Percentiles rank a stretch among this genome's conserved stretches.
These are phyloP conservation scores for Actenoides lindsayi DNA, from an alignment of 2,113 vertebrate species.

Conservation along the genomic window DNA sequence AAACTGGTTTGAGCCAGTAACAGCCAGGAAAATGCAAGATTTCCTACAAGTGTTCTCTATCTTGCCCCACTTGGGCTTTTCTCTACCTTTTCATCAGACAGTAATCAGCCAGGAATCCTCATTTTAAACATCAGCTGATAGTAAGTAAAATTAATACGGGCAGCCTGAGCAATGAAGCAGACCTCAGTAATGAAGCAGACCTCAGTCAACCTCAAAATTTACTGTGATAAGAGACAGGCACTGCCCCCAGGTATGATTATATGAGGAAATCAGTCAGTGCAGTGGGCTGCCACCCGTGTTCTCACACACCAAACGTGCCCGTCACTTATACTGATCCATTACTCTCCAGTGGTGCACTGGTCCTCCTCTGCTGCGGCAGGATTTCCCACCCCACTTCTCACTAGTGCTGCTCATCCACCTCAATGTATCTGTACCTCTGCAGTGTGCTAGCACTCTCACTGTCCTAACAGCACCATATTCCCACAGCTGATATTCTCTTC, in stretches of 20 bases:
- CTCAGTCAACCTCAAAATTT: neutral
- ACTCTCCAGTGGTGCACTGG: accelerated
- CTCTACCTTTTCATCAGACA: neutral
- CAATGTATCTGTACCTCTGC: neutral
- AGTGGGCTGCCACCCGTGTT: neutral
- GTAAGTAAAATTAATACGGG: neutral
- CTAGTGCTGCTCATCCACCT: neutral
- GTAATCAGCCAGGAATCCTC: neutral
- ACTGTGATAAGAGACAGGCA: neutral
- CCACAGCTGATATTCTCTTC: neutral
- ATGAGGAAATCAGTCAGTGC: neutral
- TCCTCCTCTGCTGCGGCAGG: neutral
- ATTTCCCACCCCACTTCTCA: neutral
- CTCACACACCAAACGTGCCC: neutral
- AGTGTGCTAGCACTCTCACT: neutral
- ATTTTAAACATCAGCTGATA: neutral
- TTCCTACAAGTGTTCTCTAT: neutral
- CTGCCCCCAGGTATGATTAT: neutral
- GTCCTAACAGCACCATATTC: neutral
- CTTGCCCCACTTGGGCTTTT: neutral
- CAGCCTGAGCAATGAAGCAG: neutral
- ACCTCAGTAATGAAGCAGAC: neutral
- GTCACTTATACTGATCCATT: no score
- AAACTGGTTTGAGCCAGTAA: neutral
- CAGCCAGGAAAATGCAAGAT: neutral